Conservation (phyloP, 2,113 vertebrate species). For the Aix galericulata region DNA sequence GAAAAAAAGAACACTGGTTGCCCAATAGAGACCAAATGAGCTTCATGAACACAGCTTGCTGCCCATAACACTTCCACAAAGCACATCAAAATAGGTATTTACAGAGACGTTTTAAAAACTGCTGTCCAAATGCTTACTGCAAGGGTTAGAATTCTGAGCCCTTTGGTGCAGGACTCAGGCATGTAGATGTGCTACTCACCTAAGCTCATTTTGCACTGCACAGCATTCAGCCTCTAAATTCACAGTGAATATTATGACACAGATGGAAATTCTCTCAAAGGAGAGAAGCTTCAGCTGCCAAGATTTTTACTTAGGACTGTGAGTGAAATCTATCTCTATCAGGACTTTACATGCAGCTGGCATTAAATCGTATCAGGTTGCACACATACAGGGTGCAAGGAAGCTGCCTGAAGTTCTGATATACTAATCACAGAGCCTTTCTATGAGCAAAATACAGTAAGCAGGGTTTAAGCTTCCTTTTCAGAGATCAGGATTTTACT, state of each 20-base stretch:
- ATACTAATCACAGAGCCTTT: background rate
- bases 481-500: background rate
- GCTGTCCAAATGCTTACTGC: background rate
- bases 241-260: background rate
- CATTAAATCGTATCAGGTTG: background rate
- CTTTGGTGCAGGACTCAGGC: background rate
- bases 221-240: background rate
- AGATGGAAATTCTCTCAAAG: background rate
- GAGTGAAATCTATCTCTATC: background rate
- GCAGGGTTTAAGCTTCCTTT: background rate
- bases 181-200: background rate
- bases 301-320: background rate
- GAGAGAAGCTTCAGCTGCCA: background rate
- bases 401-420: background rate
- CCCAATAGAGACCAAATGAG: background rate
- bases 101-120: background rate
- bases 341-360: background rate
- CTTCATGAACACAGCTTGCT: background rate
- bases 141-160: background rate
- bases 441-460: background rate
- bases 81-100: background rate
- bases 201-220: background rate
- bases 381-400: background rate
- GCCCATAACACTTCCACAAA: background rate
- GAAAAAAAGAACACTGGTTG: background rate